These are phyloP conservation scores for Irena cyanogastra DNA, from an alignment of 2,113 vertebrate genomes.

Conservation along the genomic window DNA sequence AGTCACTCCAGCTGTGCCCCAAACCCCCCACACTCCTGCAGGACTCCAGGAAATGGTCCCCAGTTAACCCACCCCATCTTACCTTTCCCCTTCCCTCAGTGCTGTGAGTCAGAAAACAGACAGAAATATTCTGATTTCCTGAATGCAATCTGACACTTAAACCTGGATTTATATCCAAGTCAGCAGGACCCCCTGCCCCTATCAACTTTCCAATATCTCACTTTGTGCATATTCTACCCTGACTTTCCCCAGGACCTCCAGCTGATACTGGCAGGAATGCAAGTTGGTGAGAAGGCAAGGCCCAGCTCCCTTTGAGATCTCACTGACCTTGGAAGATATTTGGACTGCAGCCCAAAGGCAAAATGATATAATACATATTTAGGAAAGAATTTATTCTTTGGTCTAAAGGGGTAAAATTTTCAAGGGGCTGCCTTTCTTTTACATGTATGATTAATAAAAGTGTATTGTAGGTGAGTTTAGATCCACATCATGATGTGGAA, in stretches of 20 bases:
- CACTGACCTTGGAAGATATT: slow-evolving; percentile 46
- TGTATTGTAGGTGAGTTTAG: not conserved
- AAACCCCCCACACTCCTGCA: not conserved
- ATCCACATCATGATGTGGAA: not conserved
- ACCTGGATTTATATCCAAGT: not conserved
- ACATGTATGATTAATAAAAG: not conserved
- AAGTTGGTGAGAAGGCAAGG: slow-evolving; percentile 17
- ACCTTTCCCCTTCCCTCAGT: not conserved
- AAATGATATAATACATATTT: slow-evolving; percentile 24
- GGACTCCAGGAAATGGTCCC: not conserved
- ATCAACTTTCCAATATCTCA: not conserved
- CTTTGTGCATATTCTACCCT: not conserved
- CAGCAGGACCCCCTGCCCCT: not conserved
- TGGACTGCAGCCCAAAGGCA: slow-evolving; percentile 36
- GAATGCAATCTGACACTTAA: not conserved
- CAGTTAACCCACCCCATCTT: not conserved
- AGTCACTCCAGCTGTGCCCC: not conserved
- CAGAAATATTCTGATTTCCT: not conserved
- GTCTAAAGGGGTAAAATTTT: not conserved
- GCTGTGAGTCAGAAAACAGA: not conserved
- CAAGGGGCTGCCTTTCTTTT: not conserved
- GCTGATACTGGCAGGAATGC: not conserved
- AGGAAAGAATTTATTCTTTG: slow-evolving; percentile 47
- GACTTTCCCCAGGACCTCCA: not conserved
- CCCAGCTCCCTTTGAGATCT: slow-evolving; percentile 24